These are phyloP conservation scores for Chunga burmeisteri DNA, from an alignment of 2,113 vertebrate genomes.

Conservation along the genomic window DNA sequence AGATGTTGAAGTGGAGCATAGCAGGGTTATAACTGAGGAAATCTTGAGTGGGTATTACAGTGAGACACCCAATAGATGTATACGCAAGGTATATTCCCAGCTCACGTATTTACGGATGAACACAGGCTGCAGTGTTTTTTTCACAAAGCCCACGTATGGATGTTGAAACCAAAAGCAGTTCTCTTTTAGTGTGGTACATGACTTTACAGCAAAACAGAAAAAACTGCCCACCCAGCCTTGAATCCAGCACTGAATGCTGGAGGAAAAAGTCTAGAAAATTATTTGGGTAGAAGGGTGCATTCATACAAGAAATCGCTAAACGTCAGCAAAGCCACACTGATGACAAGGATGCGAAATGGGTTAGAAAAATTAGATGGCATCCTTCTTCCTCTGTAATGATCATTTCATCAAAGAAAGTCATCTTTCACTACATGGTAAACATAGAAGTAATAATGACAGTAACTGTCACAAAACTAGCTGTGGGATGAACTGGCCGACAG, in stretches of 20 bases:
- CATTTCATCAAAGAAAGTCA: background rate
- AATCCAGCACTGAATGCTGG: background rate
- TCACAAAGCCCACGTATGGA: background rate
- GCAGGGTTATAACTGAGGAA: background rate
- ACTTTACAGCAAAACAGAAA: background rate
- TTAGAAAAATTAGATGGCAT: background rate
- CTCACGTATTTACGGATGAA: background rate
- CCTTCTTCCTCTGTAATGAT: background rate
- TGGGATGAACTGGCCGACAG: background rate
- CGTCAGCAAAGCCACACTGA: background rate
- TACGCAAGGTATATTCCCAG: background rate
- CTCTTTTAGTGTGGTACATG: background rate
- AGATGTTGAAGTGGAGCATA: background rate
- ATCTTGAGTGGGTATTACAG: too few species aligned
- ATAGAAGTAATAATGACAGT: background rate
- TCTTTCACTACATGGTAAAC: background rate
- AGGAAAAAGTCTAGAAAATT: background rate
- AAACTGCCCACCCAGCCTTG: background rate
- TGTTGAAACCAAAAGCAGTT: background rate
- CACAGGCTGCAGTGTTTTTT: background rate
- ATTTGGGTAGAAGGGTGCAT: background rate
- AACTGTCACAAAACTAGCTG: background rate
- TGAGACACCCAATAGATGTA: background rate
- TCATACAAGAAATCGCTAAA: slow-evolving; percentile 12
- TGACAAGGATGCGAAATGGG: background rate